Conservation (phyloP, 2,888 invertebrate genomes). For the Brachyptera risi region DNA sequence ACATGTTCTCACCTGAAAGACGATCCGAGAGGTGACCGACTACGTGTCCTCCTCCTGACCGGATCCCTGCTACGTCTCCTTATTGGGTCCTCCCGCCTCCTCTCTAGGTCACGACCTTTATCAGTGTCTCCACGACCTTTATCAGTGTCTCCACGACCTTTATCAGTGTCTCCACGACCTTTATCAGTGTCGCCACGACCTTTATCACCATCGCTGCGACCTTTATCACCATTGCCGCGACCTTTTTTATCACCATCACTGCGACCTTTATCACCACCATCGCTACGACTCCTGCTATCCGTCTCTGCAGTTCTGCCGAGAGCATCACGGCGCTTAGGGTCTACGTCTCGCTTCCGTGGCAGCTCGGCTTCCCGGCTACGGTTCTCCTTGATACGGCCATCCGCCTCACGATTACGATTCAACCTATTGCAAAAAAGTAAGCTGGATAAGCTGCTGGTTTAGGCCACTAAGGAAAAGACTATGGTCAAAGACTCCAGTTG, state of each 20-base stretch:
- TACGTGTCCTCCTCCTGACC: not conserved
- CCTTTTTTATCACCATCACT: not conserved
- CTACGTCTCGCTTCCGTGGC: slow-evolving; percentile 17
- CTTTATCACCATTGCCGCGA: not conserved
- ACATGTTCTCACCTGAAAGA: too few species aligned
- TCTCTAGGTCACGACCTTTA: not conserved
- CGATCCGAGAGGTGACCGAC: not conserved
- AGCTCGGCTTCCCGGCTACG: too few species aligned
- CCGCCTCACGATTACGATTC: not conserved
- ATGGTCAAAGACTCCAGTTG: too few species aligned
- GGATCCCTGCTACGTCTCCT: not conserved
- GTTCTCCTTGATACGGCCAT: not conserved
- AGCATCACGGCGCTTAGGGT: slow-evolving; percentile 4
- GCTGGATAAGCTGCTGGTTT: too few species aligned
- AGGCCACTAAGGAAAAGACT: too few species aligned
- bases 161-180: too few species aligned
- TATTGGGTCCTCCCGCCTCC: not conserved
- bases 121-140: too few species aligned
- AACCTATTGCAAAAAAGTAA: too few species aligned
- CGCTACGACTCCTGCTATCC: not conserved
- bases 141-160: too few species aligned
- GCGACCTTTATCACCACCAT: not conserved
- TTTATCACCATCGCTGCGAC: slow-evolving; percentile 18
- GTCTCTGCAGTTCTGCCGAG: not conserved
- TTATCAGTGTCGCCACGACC: too few species aligned